These are phyloP conservation scores for Miniopterus natalensis DNA, from an alignment of 2,113 vertebrate genomes.

Conservation along the genomic window DNA sequence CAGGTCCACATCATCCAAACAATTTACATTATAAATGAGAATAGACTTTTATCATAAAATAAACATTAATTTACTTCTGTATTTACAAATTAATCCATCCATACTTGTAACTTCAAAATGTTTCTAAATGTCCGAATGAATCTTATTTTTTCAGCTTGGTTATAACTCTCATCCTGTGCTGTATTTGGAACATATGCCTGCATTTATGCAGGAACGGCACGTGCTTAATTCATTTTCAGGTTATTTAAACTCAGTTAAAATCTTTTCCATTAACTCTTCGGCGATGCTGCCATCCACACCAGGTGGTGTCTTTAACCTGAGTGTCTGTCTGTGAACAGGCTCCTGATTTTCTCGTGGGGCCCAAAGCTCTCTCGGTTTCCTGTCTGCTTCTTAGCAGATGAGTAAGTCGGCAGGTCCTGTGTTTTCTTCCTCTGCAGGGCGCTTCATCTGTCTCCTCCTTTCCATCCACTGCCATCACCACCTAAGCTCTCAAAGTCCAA, in stretches of 20 bases:
- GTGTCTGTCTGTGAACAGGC: too few species aligned
- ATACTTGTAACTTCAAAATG: background rate
- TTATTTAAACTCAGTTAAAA: background rate
- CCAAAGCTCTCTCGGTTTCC: background rate
- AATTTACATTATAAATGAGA: background rate
- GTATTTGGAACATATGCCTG: background rate
- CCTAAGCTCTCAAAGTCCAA: background rate
- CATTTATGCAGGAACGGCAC: background rate
- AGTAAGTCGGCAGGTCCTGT: background rate
- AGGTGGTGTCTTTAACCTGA: background rate
- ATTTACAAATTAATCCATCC: background rate
- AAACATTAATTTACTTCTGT: background rate
- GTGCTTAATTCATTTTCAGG: background rate
- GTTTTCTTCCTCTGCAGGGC: background rate
- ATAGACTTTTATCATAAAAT: conserved; percentile 31
- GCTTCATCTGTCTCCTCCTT: background rate
- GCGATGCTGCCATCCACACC: background rate
- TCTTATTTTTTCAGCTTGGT: background rate
- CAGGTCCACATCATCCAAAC: background rate
- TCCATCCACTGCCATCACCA: background rate
- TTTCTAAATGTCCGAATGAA: background rate
- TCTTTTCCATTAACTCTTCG: background rate
- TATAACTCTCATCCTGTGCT: background rate
- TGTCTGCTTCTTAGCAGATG: background rate
- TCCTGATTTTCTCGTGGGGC: background rate